Base-by-base conservation (phyloP, 2,113 vertebrate genomes). In the Uria aalge region DNA sequence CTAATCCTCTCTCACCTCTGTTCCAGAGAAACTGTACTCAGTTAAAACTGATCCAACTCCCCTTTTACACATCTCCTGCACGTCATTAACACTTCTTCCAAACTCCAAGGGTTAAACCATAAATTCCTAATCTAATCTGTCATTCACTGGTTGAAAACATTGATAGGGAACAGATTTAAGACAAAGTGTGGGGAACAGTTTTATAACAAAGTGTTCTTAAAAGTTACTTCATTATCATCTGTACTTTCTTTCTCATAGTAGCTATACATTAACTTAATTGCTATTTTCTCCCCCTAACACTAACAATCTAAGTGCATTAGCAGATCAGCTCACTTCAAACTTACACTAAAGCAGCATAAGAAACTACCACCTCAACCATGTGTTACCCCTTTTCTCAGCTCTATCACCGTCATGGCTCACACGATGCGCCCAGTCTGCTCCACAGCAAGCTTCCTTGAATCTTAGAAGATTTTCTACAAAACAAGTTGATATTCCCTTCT, bases 61-160 rank as follows among this genome's bases (percentile, higher is more conserved):
- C 66, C 53, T 1, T 0, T 36, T 60, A 64, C 75, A 47, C 17
- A 9, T 80, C 67, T 91, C 81, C 53, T 0, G 2, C 26, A 64
- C 81, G 64, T 88, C 60, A 95, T 96, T 95, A 95, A 92, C 92
- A 93, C 75, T 88, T 95, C 68, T 60, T 60, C 75, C 73, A 87
- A 83, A 92, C 66, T 85, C 55, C 64, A 40, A 64, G 38, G 72
- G 59, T 89, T 91, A 90, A 85, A 45, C 53, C 67, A 30, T 64
- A 55, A 59, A 47, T 71, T 89, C 41, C 40, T 93, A 77, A 83
- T 56, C 43, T 92, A 68, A 94, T 87, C 88, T 91, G 76, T 78
- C 94, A 92, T 64, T 84, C 83, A 68, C 38, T 53, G 69, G 34
- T 72, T 85, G 47, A 67, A 92, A 90, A 80, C n/a, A 52, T 6